Conservation (phyloP, 1,140 invertebrate species). For the Caerostris darwini region DNA sequence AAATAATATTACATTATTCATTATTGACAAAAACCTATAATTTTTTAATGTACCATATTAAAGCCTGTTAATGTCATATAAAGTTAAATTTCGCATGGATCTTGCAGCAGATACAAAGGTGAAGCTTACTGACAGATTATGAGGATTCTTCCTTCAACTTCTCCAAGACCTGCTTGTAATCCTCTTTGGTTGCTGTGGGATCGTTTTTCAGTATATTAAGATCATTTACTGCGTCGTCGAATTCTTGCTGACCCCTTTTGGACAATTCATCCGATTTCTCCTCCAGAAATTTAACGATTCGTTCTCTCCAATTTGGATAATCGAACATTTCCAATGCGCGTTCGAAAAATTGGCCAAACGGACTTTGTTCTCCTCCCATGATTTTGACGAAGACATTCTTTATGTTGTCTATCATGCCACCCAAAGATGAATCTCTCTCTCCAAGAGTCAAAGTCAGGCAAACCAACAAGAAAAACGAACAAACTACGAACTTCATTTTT, state of each 20-base stretch:
- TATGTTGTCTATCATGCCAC: neutral
- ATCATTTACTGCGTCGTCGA: neutral
- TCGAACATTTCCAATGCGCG: neutral
- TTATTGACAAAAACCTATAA: no score
- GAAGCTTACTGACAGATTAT: no score
- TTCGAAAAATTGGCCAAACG: neutral
- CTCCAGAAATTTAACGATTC: neutral
- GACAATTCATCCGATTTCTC: neutral
- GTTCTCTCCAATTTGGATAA: slow-evolving; percentile 12
- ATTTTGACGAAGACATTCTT: neutral
- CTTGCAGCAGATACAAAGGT: no score
- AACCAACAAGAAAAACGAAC: neutral
- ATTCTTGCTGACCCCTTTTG: neutral
- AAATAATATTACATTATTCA: no score
- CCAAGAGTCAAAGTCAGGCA: neutral
- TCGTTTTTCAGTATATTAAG: neutral
- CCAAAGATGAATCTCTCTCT: neutral
- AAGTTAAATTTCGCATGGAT: no score
- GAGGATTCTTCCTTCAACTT: neutral
- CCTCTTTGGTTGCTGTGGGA: slow-evolving; percentile 13
- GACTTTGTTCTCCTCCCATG: neutral
- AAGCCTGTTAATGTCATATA: no score
- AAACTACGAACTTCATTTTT: neutral
- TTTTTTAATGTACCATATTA: no score
- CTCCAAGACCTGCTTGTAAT: slow-evolving; percentile 4